Evolutionary conservation across 2,888 invertebrate genomes (phyloP).

Genomic region (Vannuccia rotundouncinata): DNA sequence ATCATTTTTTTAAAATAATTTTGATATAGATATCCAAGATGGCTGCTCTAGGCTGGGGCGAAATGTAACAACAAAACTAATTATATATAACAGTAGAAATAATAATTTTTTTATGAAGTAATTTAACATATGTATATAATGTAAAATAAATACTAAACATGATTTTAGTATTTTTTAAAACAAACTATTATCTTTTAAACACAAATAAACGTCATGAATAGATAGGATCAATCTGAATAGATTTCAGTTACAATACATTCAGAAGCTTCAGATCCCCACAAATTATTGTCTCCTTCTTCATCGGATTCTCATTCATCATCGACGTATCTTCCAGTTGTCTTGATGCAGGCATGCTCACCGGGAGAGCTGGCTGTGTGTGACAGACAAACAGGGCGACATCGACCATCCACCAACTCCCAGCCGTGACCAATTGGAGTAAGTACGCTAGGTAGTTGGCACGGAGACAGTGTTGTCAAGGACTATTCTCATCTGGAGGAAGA

Average conservation of each 20-base stretch:
- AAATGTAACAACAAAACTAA: slow-evolving; percentile 23
- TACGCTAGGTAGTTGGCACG: slow-evolving; percentile 20
- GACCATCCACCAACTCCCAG: slow-evolving; percentile 12
- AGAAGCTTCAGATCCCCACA: slow-evolving; percentile 16
- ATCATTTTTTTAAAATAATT: not conserved
- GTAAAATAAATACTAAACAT: slow-evolving; percentile 15
- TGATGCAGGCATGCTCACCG: not conserved
- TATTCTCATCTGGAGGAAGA: slow-evolving; percentile 23
- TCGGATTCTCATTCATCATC: slow-evolving; percentile 2
- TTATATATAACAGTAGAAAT: slow-evolving; percentile 21
- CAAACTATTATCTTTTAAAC: not conserved
- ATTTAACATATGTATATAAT: slow-evolving; percentile 6
- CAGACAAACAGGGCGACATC: not conserved
- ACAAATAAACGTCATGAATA: not conserved
- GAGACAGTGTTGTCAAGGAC: slow-evolving; percentile 12
- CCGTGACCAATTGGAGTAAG: slow-evolving; percentile 8
- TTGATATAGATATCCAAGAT: not conserved
- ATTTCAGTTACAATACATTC: slow-evolving; percentile 6
- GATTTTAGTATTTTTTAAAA: slow-evolving; percentile 8
- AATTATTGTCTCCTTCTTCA: slow-evolving; percentile 11
- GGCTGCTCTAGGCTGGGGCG: not conserved
- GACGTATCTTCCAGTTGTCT: not conserved
- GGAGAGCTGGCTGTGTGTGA: not conserved
- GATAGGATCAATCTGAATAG: slow-evolving; percentile 3
- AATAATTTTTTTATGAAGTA: slow-evolving; percentile 2